Conservation (phyloP, 2,888 invertebrate genomes). For the Tachina fera region DNA sequence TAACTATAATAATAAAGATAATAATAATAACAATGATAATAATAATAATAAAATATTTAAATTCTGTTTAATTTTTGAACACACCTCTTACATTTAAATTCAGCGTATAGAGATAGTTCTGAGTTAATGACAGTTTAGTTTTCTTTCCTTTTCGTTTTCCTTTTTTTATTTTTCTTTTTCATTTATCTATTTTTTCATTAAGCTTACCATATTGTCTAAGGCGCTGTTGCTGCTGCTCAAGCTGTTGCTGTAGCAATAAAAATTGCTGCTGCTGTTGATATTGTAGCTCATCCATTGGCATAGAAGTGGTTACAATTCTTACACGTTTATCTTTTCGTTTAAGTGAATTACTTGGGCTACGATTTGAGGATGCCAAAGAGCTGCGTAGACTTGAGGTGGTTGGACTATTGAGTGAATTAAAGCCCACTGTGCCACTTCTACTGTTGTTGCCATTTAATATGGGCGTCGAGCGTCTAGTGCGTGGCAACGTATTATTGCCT, state of each 20-base stretch:
- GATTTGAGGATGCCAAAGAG: slow-evolving; percentile 81
- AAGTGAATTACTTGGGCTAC: slow-evolving; percentile 80
- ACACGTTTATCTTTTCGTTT: slow-evolving; percentile 82
- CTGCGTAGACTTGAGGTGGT: slow-evolving; percentile 80
- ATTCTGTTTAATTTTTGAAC: not conserved
- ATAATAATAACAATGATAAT: too few species aligned
- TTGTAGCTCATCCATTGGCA: slow-evolving; percentile 67
- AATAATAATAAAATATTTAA: too few species aligned
- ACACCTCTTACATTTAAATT: not conserved
- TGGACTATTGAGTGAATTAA: slow-evolving; percentile 79
- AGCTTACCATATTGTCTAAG: slow-evolving; percentile 64
- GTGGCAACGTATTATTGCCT: slow-evolving; percentile 81
- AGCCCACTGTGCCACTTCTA: slow-evolving; percentile 47
- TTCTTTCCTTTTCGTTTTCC: slow-evolving; percentile 7
- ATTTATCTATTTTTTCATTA: not conserved
- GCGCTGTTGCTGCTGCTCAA: slow-evolving; percentile 56
- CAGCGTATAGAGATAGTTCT: not conserved
- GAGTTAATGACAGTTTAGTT: slow-evolving; percentile 12
- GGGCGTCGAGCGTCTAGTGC: slow-evolving; percentile 76
- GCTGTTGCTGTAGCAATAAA: slow-evolving; percentile 51
- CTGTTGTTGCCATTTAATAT: slow-evolving; percentile 65
- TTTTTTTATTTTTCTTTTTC: not conserved
- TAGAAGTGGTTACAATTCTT: slow-evolving; percentile 81
- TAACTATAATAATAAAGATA: too few species aligned
- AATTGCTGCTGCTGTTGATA: slow-evolving; percentile 62